A percentile compares a stretch with the other conserved stretches of the same genome.
Evolutionary conservation across 2,888 invertebrate genomes (phyloP).

Genomic region (Phaonia tiefii): DNA sequence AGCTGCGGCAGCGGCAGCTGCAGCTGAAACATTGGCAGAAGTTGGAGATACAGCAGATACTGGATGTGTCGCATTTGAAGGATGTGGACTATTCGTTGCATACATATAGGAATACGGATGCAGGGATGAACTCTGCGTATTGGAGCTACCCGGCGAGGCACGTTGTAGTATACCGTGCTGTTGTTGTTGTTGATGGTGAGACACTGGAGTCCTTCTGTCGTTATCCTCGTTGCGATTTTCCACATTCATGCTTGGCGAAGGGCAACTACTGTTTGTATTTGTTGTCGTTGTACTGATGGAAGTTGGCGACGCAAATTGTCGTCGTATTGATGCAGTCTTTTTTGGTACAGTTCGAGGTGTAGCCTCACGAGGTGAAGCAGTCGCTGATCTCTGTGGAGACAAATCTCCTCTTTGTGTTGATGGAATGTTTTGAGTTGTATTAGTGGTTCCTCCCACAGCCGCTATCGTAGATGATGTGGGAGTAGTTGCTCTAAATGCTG

Average conservation of each 20-base stretch:
- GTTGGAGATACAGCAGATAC: constrained; percentile 70
- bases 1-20: constrained; percentile 75
- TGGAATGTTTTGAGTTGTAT: constrained; percentile 72
- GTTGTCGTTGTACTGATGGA: constrained; percentile 67
- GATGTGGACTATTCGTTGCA: constrained; percentile 75
- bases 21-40: constrained; percentile 69
- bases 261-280: constrained; percentile 69
- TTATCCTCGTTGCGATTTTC: constrained; percentile 67
- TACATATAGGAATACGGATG: constrained; percentile 78
- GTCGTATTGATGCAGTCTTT: constrained; percentile 80
- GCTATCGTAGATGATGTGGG: constrained; percentile 59
- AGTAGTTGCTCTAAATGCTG: constrained; percentile 67
- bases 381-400: constrained; percentile 75
- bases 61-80: constrained; percentile 69
- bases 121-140: constrained; percentile 71
- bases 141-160: constrained; percentile 72
- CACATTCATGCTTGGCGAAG: constrained; percentile 73
- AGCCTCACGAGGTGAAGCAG: constrained; percentile 75
- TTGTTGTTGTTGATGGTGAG: constrained; percentile 72
- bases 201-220: constrained; percentile 65
- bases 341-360: constrained; percentile 80
- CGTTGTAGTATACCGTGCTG: constrained; percentile 72
- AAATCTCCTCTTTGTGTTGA: constrained; percentile 70
- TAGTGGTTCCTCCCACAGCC: constrained; percentile 51
- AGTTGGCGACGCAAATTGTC: constrained; percentile 81